A percentile compares a stretch with the other conserved stretches of the same genome.
Evolutionary conservation across 2,888 invertebrate genomes (phyloP).

Genomic region (Cryptosula pallasiana): DNA sequence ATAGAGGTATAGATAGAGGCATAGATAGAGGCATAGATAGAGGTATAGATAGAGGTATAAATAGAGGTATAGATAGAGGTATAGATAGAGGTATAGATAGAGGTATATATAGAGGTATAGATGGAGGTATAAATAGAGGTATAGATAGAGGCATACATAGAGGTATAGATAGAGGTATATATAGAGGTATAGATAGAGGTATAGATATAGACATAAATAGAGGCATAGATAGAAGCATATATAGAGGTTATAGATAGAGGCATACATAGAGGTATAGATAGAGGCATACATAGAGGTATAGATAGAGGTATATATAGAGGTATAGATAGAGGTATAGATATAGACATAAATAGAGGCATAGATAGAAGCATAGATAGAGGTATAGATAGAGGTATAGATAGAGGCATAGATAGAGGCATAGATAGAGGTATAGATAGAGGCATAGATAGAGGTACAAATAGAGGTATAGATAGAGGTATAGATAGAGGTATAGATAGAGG

Average conservation of each 20-base stretch:
- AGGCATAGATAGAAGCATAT: background rate
- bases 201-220: conserved; percentile 3
- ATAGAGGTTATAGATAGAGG: background rate
- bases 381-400: conserved; percentile 25
- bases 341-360: background rate
- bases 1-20: background rate
- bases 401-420: conserved; percentile 2
- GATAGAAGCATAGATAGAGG: conserved; percentile 24
- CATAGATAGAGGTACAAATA: background rate
- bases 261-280: conserved; percentile 25
- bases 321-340: conserved; percentile 25
- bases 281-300: conserved; percentile 25
- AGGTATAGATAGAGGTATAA: background rate
- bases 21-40: background rate
- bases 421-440: background rate
- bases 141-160: background rate
- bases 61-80: background rate
- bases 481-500: background rate
- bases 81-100: conserved; percentile 3
- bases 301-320: conserved; percentile 24
- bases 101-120: conserved; percentile 7
- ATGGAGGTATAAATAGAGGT: too few relatives aligned
- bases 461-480: background rate
- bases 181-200: background rate
- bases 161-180: conserved; percentile 13